These are phyloP conservation scores for Parazoanthus darwini DNA, from an alignment of 92 coral and sea anemone genomes.

Conservation along the genomic window DNA sequence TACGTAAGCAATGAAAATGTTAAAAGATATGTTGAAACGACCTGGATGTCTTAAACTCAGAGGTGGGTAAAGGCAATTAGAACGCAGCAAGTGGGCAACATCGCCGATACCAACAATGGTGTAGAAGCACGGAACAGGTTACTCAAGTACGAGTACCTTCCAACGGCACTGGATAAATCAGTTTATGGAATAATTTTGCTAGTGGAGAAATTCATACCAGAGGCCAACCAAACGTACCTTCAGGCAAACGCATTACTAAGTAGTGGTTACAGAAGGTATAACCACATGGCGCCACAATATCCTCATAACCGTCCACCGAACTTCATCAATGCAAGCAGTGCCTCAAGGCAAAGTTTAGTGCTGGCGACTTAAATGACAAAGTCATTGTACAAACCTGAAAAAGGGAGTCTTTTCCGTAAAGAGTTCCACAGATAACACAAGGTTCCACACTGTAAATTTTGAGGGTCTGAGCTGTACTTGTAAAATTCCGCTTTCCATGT, in stretches of 20 bases:
- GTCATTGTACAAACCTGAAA: slow-evolving; percentile 42
- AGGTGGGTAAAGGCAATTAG: slow-evolving; percentile 57
- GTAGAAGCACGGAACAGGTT: slow-evolving; percentile 45
- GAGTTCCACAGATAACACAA: slow-evolving; percentile 34
- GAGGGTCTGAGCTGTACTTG: slow-evolving; percentile 48
- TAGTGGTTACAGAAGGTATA: slow-evolving; percentile 43
- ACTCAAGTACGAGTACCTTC: slow-evolving; percentile 43
- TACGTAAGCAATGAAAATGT: slow-evolving; percentile 28
- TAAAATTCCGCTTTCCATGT: slow-evolving; percentile 45
- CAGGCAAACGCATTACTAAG: slow-evolving; percentile 44
- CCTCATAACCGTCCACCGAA: slow-evolving; percentile 44
- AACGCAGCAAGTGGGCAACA: slow-evolving; percentile 48
- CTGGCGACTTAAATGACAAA: slow-evolving; percentile 33
- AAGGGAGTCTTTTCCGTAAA: slow-evolving; percentile 44
- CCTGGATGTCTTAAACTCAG: slow-evolving; percentile 33
- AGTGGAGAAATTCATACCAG: slow-evolving; percentile 40
- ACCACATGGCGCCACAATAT: slow-evolving; percentile 35
- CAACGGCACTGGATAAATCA: slow-evolving; percentile 46
- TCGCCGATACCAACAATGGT: slow-evolving; percentile 51
- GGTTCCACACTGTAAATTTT: slow-evolving; percentile 38
- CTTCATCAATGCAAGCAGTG: slow-evolving; percentile 46
- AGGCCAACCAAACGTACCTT: slow-evolving; percentile 38
- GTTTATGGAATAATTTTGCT: slow-evolving; percentile 41
- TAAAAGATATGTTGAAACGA: slow-evolving; percentile 28
- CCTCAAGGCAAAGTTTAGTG: slow-evolving; percentile 39